A percentile compares a stretch with the other conserved stretches of the same genome.
phyloP scores from a whole-genome alignment of 2,888 invertebrate species.

The Opisthograptis luteolata region DNA sequence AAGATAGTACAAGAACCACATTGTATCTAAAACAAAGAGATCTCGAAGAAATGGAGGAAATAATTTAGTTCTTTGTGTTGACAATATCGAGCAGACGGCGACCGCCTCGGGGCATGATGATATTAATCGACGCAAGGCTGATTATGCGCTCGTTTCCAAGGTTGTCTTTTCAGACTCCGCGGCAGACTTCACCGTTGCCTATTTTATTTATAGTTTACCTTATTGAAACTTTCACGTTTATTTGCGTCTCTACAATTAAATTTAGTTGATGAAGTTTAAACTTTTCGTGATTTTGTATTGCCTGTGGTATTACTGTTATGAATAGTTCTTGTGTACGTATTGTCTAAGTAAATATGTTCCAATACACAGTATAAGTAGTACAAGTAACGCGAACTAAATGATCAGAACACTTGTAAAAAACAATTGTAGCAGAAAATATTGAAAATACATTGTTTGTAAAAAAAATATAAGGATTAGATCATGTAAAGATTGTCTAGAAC shows the following conservation, averaged over 20 bases:
- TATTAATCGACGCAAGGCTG: constrained; percentile 81
- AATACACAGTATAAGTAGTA: no score
- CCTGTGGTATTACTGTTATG: no score
- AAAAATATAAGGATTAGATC: no score
- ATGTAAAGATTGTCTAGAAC: no score
- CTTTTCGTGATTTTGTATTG: background rate
- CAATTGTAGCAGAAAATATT: no score
- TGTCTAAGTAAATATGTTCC: no score
- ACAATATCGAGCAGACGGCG: constrained; percentile 71
- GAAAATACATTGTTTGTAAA: no score
- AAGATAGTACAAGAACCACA: constrained; percentile 40
- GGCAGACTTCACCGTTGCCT: constrained; percentile 38
- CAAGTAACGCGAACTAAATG: no score
- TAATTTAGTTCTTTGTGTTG: constrained; percentile 79
- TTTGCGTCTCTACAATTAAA: background rate
- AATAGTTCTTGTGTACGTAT: no score
- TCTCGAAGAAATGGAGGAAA: constrained; percentile 72
- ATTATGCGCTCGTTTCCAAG: constrained; percentile 72
- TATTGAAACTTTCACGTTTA: constrained; percentile 1
- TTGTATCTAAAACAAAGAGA: constrained; percentile 72
- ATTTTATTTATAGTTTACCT: constrained; percentile 34
- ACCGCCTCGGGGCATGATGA: constrained; percentile 65
- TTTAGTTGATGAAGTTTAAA: background rate
- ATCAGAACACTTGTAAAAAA: no score
- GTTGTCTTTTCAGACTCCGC: constrained; percentile 61